Evolutionary conservation across 2,888 invertebrate species (phyloP).

Genomic region (Sinelater perroti): DNA sequence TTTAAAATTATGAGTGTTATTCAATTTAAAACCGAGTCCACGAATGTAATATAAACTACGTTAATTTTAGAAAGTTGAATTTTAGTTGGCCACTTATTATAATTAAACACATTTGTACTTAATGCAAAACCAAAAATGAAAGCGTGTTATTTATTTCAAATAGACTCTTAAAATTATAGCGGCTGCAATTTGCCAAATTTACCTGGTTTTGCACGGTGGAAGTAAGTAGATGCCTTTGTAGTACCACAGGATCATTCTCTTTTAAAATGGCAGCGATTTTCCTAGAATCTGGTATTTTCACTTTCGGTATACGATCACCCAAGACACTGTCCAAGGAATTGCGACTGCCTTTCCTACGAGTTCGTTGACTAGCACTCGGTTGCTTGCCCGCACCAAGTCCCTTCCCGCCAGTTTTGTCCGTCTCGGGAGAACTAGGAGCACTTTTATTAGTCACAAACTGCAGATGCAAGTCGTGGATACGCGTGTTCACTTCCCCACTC

Average conservation of each 20-base stretch:
- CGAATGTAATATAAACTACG: too few species aligned
- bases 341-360: constrained; percentile 53
- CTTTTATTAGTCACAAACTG: constrained; percentile 62
- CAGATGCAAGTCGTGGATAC: constrained; percentile 65
- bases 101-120: too few species aligned
- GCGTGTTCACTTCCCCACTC: constrained; percentile 66
- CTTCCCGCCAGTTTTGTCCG: constrained; percentile 36
- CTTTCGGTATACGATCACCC: constrained; percentile 70
- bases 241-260: constrained; percentile 82
- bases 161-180: too few species aligned
- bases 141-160: too few species aligned
- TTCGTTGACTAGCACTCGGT: constrained; percentile 52
- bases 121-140: too few species aligned
- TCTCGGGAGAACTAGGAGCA: constrained; percentile 55
- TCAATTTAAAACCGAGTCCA: too few species aligned
- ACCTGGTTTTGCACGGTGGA: constrained; percentile 88
- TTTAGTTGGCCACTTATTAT: too few species aligned
- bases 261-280: constrained; percentile 85
- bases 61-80: too few species aligned
- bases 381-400: constrained; percentile 43
- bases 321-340: constrained; percentile 76
- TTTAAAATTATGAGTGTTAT: too few species aligned
- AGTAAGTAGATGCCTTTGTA: constrained; percentile 83
- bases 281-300: constrained; percentile 73
- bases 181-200: too few species aligned